phyloP scores from a whole-genome alignment of 2,113 vertebrate species.

The Scolopax mira region DNA sequence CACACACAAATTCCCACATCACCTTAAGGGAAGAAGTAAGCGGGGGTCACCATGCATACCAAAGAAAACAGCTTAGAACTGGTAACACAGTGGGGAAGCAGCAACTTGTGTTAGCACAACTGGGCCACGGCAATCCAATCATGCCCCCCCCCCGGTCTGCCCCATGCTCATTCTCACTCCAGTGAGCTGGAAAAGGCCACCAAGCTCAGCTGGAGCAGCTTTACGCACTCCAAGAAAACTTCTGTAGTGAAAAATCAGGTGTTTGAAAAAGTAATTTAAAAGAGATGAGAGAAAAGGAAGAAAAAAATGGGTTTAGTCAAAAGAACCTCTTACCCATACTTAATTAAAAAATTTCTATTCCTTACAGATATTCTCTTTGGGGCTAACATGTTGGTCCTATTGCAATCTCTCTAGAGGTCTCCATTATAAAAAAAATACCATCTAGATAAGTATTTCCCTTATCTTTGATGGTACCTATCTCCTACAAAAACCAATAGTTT shows the following conservation, averaged over 20 bases:
- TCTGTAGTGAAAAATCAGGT: not conserved
- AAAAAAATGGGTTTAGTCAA: not conserved
- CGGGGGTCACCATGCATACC: not conserved
- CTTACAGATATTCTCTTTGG: not conserved
- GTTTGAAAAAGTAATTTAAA: not conserved
- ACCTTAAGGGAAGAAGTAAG: not conserved
- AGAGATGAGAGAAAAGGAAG: not conserved
- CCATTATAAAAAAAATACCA: not conserved
- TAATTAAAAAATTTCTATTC: not conserved
- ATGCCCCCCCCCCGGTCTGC: too few relatives aligned
- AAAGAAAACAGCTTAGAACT: not conserved
- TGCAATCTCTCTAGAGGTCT: not conserved
- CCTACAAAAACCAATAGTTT: not conserved
- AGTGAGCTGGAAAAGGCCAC: not conserved
- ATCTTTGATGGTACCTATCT: not conserved
- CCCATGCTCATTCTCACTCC: not conserved
- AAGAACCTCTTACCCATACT: not conserved
- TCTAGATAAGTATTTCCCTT: not conserved
- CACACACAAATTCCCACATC: not conserved
- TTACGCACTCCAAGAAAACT: not conserved
- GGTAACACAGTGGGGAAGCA: not conserved
- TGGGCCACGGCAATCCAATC: not conserved
- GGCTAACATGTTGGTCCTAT: not conserved
- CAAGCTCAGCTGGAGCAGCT: not conserved
- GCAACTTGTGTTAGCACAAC: not conserved